Base-by-base conservation (phyloP, 2,797 vertebrate species). In the Melanotaenia maccullochi region DNA sequence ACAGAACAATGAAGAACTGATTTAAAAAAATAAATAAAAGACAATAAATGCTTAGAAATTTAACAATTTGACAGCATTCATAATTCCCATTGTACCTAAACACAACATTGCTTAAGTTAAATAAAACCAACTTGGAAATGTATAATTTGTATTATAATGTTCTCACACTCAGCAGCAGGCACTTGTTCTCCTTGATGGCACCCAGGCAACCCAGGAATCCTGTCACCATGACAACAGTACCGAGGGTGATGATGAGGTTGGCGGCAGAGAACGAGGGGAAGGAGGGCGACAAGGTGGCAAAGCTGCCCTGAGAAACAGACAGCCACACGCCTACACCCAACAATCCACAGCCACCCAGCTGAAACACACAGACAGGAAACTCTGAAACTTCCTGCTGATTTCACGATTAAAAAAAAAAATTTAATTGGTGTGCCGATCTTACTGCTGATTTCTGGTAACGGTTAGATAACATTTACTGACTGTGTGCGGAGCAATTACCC, bases 181-280 rank as follows among this genome's bases (percentile, higher is more conserved):
- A 99, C 94, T 98, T 99, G 93, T 98, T 99, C 93, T 99, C 98
- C 93, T 99, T 99, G 94, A 99, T 98, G 93, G 98, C 96, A 57
- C 98, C 98, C 61, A 99, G 93, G 85, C 98, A 99, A 33, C 98
- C 98, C 56, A 99, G 93, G 89, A 99, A 99, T 42, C 97, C 98
- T 0, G 97, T 98, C 83, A 99, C 96, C 98, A 99, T 99, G 92
- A 99, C 88, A 11, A 98, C 90, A 25, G 96, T 95, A 66, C 98
- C 98, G 0, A 99, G 90, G 76, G 95, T 95, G 81, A 99, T 98
- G 88, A 99, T 95, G 14, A 99, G 93, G 79, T 99, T 99, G 95
- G 98, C 98, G 7, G 98, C 98, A 0, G 98, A 99, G 47, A 99
- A 91, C 0, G 97, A 97, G 0, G 98, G 98, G 84, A 99, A 99